These are phyloP conservation scores for Polymixis lichenea DNA, from an alignment of 2,888 invertebrate species.

Conservation along the genomic window DNA sequence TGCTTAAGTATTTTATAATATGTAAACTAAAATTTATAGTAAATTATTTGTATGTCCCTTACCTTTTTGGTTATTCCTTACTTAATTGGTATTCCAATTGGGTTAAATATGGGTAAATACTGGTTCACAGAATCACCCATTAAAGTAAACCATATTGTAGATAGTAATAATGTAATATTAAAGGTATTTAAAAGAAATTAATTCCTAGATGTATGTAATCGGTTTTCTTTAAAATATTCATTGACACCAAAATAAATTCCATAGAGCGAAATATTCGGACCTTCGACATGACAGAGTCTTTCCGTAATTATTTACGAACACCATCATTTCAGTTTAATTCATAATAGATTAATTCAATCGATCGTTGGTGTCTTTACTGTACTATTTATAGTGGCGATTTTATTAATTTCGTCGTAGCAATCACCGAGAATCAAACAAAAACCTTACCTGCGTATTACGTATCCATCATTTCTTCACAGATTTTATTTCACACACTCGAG, in stretches of 20 bases:
- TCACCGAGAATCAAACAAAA: neutral
- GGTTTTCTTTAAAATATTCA: neutral
- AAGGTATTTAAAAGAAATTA: neutral
- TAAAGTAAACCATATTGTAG: constrained; percentile 1
- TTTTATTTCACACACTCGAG: constrained; percentile 28
- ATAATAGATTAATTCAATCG: constrained; percentile 16
- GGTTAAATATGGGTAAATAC: neutral
- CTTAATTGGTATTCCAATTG: neutral
- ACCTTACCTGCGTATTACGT: constrained; percentile 47
- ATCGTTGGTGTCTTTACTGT: constrained; percentile 5
- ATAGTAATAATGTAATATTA: neutral
- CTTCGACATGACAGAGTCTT: neutral
- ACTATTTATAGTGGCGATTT: constrained; percentile 25
- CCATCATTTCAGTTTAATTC: constrained; percentile 15
- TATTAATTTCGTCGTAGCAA: constrained; percentile 38
- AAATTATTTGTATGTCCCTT: neutral
- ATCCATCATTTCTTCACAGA: constrained; percentile 31
- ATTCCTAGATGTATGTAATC: neutral
- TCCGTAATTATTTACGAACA: constrained; percentile 9
- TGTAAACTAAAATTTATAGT: neutral
- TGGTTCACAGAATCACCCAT: neutral
- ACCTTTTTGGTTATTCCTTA: neutral
- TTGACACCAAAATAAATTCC: constrained; percentile 7
- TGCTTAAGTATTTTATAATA: neutral
- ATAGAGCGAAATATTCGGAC: neutral